phyloP scores from a whole-genome alignment of 2,113 vertebrate genomes.

The Sorex fumeus region DNA sequence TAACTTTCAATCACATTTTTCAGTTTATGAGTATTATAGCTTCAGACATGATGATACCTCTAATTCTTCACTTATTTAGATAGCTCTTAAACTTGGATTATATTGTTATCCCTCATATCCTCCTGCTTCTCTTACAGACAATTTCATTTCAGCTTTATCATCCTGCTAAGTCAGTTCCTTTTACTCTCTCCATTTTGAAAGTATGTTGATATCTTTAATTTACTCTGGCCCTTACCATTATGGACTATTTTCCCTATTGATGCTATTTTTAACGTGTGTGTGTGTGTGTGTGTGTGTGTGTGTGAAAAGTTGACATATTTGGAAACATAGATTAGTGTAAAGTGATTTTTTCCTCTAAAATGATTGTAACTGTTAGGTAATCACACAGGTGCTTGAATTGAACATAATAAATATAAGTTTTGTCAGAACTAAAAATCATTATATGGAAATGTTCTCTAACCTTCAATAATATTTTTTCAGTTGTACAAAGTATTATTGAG shows the following conservation, averaged over 20 bases:
- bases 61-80: background rate
- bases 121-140: background rate
- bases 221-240: background rate
- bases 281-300: background rate
- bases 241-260: background rate
- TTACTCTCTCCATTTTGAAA: background rate
- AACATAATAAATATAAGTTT: background rate
- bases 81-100: constrained; percentile 24
- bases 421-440: background rate
- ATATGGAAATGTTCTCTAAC: background rate
- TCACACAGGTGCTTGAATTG: background rate
- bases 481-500: background rate
- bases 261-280: background rate
- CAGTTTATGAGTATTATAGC: background rate
- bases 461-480: background rate
- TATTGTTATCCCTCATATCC: background rate
- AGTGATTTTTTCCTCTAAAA: background rate
- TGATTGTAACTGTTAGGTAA: background rate
- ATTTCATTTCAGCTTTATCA: background rate
- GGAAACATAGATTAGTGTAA: background rate
- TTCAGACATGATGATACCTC: background rate
- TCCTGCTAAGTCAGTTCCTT: background rate
- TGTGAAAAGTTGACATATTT: background rate
- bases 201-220: background rate
- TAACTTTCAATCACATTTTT: constrained; percentile 21